These are phyloP conservation scores for Neogale vison DNA, from an alignment of 2,113 vertebrate genomes.

Conservation along the genomic window DNA sequence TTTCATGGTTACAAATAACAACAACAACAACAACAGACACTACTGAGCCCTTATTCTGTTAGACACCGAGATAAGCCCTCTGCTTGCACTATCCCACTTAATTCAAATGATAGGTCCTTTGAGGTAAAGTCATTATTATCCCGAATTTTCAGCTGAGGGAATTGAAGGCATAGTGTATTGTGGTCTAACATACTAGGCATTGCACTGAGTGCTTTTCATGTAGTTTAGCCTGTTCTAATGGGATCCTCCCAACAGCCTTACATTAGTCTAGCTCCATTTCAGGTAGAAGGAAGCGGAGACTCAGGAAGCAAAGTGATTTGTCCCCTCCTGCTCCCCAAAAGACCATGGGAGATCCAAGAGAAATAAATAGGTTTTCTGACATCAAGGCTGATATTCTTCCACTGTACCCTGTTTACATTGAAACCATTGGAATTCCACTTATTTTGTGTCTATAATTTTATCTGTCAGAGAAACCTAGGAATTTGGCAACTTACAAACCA, in stretches of 20 bases:
- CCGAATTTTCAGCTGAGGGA: background rate
- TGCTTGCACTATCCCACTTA: background rate
- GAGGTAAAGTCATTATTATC: background rate
- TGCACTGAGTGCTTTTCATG: background rate
- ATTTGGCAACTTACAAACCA: background rate
- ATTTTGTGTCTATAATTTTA: background rate
- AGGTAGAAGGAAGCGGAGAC: background rate
- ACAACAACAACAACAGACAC: background rate
- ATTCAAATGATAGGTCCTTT: background rate
- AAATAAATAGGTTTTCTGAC: background rate
- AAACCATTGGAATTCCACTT: background rate
- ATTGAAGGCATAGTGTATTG: background rate
- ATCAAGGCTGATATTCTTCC: background rate
- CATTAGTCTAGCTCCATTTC: background rate
- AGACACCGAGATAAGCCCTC: background rate
- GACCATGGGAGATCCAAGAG: background rate
- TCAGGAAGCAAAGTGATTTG: background rate
- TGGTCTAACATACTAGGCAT: background rate
- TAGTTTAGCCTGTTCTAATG: background rate
- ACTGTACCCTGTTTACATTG: background rate
- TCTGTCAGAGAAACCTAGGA: background rate
- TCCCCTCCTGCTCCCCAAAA: accelerated
- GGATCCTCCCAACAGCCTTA: background rate
- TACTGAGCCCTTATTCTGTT: background rate
- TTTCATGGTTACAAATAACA: slow-evolving; percentile 25